Evolutionary conservation across 2,888 invertebrate species (phyloP), one percentile per base, ranked within the genome.

Genomic region (Villa cingulata): DNA sequence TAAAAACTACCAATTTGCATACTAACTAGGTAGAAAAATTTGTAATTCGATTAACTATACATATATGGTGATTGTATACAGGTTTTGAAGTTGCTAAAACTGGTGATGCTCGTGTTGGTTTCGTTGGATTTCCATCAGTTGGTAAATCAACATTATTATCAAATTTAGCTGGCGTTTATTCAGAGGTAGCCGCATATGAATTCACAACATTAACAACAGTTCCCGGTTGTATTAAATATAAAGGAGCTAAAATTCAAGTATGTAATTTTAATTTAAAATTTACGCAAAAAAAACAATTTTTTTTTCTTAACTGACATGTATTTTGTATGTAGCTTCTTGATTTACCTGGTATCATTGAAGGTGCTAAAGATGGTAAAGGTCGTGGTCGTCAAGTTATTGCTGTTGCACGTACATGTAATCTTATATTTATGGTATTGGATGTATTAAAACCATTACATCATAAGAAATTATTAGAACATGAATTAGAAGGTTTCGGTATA

Each of bases 181-280:
- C 97, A 1, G 98, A 99, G 73, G 97, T 97, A 7, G 98, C 97
- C 32, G 96, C 97, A 0, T 98, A 98, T 66, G 98, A 98, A 72
- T 99, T 99, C 71, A 99, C 98, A 54, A 99, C 98, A 0, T 77
- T 99, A 6, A 99, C 98, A 1, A 98, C 98, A 10, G 98, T 99
- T 14, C 98, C 98, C 0, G 98, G 98, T 16, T 98, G 98, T 64
- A 96, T 97, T 58, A 92, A 91, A 72, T 94, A 92, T 67, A 97
- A 99, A 72, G 98, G 97, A 55, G 98, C 97, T 53, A 99, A 98
- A 74, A 92, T 98, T 65, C 94, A 94, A 78, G 88, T 88, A 60
- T 57, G 53, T 50, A 29, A 45, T 23, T 29, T 12, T 10, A 12
- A 12, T 32, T 32, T 9, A 32, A 32, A 1, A 12, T 12, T 1